A percentile compares a stretch with the other conserved stretches of the same genome.
Evolutionary conservation across 2,113 vertebrate species (phyloP).

Genomic region (Bungarus multicinctus): DNA sequence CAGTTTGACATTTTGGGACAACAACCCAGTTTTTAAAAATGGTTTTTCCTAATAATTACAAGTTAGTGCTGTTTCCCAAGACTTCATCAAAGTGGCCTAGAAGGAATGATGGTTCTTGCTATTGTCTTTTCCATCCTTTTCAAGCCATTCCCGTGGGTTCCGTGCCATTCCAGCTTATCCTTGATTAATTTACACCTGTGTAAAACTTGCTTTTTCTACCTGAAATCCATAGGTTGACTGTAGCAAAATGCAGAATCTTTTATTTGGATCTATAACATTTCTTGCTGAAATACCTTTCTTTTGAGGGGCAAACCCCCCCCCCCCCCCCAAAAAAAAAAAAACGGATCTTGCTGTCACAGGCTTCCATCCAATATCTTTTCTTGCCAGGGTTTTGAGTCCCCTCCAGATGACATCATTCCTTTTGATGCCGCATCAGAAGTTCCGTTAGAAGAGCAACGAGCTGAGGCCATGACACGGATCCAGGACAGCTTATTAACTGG

Average conservation of each 20-base stretch:
- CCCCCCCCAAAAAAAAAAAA: background rate
- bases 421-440: conserved; percentile 89
- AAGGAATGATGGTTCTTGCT: background rate
- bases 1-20: background rate
- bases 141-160: background rate
- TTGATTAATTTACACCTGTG: background rate
- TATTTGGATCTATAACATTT: background rate
- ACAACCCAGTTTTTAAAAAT: background rate
- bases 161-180: background rate
- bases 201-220: background rate
- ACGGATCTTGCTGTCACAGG: background rate
- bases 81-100: background rate
- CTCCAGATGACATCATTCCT: conserved; percentile 74
- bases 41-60: background rate
- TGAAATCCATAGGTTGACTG: background rate
- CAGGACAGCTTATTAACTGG: conserved; percentile 77
- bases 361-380: background rate
- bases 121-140: background rate
- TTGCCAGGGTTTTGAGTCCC: conserved; percentile 49
- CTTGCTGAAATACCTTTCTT: background rate
- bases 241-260: background rate
- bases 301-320: background rate
- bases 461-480: conserved; percentile 82
- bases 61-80: background rate
- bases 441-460: conserved; percentile 85